Conservation (phyloP, 2,888 invertebrate species). For the Tenthredo distinguenda region DNA sequence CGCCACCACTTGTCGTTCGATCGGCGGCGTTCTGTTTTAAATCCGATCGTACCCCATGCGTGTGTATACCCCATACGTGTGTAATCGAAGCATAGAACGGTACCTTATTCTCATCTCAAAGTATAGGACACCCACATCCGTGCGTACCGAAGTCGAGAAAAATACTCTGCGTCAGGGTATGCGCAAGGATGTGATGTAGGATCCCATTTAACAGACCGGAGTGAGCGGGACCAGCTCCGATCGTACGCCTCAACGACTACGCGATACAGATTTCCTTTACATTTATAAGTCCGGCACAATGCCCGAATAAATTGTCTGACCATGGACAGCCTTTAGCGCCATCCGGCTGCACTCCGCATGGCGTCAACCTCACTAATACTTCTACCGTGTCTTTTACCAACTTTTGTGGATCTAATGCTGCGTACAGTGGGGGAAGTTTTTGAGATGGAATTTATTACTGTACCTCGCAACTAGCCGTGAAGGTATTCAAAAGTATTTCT, state of each 20-base stretch:
- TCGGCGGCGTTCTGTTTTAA: constrained; percentile 72
- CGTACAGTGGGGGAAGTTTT: neutral
- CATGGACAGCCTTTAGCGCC: constrained; percentile 63
- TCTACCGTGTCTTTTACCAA: neutral
- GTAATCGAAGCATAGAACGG: constrained; percentile 28
- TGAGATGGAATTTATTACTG: neutral
- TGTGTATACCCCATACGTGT: constrained; percentile 5
- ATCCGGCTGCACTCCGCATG: constrained; percentile 48
- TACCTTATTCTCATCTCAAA: neutral
- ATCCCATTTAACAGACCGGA: constrained; percentile 63
- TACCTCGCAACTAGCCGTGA: neutral
- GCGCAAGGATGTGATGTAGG: constrained; percentile 56
- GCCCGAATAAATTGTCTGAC: constrained; percentile 66
- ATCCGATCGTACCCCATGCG: constrained; percentile 70
- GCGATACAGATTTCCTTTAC: constrained; percentile 72
- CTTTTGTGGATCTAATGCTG: neutral
- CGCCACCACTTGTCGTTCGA: constrained; percentile 75
- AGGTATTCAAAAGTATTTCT: neutral
- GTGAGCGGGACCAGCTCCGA: constrained; percentile 55
- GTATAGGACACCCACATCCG: neutral
- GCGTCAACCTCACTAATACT: constrained; percentile 12
- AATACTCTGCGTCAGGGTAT: neutral
- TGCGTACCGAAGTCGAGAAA: neutral
- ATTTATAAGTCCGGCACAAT: constrained; percentile 66
- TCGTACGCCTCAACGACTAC: constrained; percentile 69